Evolutionary conservation across 2,797 vertebrate genomes (phyloP).

Genomic region (Tinamus major): DNA sequence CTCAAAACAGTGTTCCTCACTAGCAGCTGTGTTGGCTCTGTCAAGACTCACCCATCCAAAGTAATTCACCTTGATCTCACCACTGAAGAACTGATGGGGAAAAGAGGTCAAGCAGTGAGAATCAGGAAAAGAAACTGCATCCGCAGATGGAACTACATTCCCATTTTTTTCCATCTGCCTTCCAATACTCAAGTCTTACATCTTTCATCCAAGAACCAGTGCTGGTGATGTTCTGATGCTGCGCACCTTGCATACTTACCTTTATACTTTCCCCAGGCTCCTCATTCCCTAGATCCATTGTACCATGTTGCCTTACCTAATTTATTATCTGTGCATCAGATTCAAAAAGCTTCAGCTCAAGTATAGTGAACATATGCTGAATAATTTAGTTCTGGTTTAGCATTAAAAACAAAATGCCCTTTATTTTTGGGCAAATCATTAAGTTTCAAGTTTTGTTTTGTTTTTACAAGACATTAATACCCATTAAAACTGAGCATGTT

Average conservation of each 20-base stretch:
- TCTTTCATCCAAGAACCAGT: not conserved
- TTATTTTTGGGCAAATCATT: slow-evolving; percentile 46
- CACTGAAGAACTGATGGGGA: slow-evolving; percentile 25
- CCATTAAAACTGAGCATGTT: slow-evolving; percentile 23
- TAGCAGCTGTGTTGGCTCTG: slow-evolving; percentile 55
- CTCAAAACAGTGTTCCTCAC: not conserved
- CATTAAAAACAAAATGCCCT: slow-evolving; percentile 39
- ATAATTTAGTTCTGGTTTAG: slow-evolving; percentile 49
- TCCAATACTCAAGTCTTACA: not conserved
- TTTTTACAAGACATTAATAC: slow-evolving; percentile 47
- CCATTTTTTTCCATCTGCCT: not conserved
- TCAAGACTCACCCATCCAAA: slow-evolving; percentile 2
- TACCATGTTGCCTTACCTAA: not conserved
- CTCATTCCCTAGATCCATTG: not conserved
- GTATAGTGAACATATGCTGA: not conserved
- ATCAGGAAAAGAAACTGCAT: slow-evolving; percentile 43
- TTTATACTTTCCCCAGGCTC: slow-evolving; percentile 7
- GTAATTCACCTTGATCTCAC: slow-evolving; percentile 43
- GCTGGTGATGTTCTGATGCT: not conserved
- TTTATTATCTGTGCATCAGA: slow-evolving; percentile 29
- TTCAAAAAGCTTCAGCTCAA: not conserved
- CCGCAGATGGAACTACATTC: not conserved
- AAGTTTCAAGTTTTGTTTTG: slow-evolving; percentile 50
- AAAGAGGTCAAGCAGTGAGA: not conserved
- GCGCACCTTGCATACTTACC: not conserved